Conservation (phyloP, 2,888 invertebrate species). For the Myopa testacea region DNA sequence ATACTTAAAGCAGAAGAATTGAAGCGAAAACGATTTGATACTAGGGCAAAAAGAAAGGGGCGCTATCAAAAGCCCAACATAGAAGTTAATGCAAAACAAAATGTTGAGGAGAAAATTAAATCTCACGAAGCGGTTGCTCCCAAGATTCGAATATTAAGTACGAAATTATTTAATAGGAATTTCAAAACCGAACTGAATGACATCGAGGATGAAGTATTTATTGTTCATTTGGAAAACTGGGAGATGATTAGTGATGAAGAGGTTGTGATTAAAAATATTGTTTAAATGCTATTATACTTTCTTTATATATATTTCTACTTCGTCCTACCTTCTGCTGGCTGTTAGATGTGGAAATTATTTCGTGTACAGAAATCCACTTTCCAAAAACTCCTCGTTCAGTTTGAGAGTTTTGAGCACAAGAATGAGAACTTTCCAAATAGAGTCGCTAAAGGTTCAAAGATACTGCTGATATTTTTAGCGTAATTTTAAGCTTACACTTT, state of each 20-base stretch:
- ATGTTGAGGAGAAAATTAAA: neutral
- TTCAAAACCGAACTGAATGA: neutral
- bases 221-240: slow-evolving; percentile 20
- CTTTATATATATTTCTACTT: neutral
- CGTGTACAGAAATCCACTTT: neutral
- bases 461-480: slow-evolving; percentile 22
- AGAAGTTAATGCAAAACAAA: neutral
- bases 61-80: neutral
- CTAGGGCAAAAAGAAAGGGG: neutral
- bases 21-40: neutral
- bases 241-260: neutral
- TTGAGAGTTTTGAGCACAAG: slow-evolving; percentile 3
- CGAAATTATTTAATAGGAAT: neutral
- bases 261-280: neutral
- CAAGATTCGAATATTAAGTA: neutral
- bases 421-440: neutral
- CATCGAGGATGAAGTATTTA: slow-evolving; percentile 1
- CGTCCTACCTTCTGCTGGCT: neutral
- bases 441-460: neutral
- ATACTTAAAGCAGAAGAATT: neutral
- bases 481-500: neutral
- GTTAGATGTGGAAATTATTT: slow-evolving; percentile 21
- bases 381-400: neutral
- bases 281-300: neutral
- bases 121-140: neutral